Percentiles rank a stretch among this genome's conserved stretches.
These are phyloP conservation scores for Lithobius niger DNA, from an alignment of 1,140 invertebrate genomes.

Conservation along the genomic window DNA sequence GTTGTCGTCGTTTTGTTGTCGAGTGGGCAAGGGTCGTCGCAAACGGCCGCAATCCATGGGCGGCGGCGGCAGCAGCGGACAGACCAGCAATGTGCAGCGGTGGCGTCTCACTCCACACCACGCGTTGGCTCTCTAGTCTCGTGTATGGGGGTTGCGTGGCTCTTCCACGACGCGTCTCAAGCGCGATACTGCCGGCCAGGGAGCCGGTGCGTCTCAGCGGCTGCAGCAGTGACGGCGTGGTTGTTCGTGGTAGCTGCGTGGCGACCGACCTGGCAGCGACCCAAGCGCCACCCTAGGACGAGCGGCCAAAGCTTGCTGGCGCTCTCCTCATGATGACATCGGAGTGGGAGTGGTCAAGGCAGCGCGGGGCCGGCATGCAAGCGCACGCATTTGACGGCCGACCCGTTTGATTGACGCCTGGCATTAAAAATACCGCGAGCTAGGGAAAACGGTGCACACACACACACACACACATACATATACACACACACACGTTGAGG, in stretches of 20 bases:
- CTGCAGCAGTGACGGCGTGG: background rate
- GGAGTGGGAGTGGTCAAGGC: constrained; percentile 5
- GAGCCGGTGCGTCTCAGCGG: background rate
- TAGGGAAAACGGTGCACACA: too few relatives aligned
- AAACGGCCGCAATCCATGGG: background rate
- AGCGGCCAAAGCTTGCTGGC: constrained; percentile 1
- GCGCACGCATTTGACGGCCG: background rate
- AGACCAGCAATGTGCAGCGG: background rate
- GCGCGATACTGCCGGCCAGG: background rate
- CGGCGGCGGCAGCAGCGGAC: background rate
- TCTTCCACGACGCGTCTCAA: too few relatives aligned
- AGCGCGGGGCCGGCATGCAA: background rate
- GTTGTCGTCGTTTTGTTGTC: background rate
- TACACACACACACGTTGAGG: too few relatives aligned
- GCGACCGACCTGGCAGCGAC: background rate
- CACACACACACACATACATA: too few relatives aligned
- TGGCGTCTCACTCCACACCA: background rate
- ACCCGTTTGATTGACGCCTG: constrained; percentile 8
- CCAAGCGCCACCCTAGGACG: constrained; percentile 1
- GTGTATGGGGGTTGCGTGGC: background rate
- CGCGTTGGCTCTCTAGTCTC: background rate
- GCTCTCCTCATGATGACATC: constrained; percentile 2
- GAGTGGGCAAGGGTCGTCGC: background rate
- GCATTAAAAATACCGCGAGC: too few relatives aligned
- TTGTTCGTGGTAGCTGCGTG: background rate